phyloP scores from a whole-genome alignment of 2,797 vertebrate species.

The Platyrinchus mystaceus region DNA sequence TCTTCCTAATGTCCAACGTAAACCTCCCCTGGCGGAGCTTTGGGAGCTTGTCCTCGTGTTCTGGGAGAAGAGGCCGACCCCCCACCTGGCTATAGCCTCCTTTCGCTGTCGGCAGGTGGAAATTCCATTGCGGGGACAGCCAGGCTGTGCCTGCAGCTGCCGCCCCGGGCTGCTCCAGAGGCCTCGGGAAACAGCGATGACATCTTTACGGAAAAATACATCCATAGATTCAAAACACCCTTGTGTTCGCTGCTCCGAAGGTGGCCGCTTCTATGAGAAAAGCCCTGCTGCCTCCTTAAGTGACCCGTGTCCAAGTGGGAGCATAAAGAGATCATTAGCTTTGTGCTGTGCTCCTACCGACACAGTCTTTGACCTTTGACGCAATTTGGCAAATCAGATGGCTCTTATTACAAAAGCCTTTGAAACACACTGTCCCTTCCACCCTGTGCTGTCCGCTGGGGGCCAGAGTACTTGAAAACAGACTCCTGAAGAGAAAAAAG shows the following conservation, averaged over 20 bases:
- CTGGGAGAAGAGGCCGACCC: too few relatives aligned
- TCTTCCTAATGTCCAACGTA: too few relatives aligned
- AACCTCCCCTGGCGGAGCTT: fast-evolving
- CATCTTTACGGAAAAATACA: fast-evolving
- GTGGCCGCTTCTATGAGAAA: fast-evolving
- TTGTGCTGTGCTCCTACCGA: background rate
- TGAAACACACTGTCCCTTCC: fast-evolving
- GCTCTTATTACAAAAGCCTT: background rate
- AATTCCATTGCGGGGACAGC: background rate
- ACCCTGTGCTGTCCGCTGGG: fast-evolving
- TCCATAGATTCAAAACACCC: fast-evolving
- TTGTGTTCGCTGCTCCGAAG: fast-evolving
- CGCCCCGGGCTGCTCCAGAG: fast-evolving
- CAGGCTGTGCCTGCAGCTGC: background rate
- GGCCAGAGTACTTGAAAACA: background rate
- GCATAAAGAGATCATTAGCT: background rate
- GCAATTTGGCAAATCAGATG: background rate
- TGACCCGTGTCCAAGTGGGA: background rate
- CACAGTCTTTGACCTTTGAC: background rate
- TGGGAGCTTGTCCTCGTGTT: fast-evolving
- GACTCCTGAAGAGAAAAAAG: background rate
- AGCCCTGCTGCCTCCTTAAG: fast-evolving
- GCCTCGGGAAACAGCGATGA: fast-evolving
- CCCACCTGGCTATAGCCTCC: background rate
- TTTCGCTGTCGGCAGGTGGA: background rate